Evolutionary conservation across 2,888 invertebrate species (phyloP).

Genomic region (Melipona beecheii): DNA sequence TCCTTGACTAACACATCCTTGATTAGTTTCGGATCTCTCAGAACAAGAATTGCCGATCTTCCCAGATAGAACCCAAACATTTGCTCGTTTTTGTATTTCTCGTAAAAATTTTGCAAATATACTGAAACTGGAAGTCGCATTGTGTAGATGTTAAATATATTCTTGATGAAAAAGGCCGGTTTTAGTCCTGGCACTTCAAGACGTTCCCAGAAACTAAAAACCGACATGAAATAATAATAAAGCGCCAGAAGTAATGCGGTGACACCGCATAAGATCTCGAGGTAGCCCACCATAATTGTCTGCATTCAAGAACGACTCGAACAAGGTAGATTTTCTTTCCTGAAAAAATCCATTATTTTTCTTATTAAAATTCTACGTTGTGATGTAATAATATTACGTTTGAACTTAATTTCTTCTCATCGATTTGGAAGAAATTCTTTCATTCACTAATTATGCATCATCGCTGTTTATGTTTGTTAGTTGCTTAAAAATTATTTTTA

Average conservation of each 20-base stretch:
- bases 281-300: slow-evolving; percentile 54
- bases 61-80: slow-evolving; percentile 78
- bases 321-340: too few species aligned
- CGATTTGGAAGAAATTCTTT: too few species aligned
- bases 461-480: too few species aligned
- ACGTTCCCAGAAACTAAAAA: slow-evolving; percentile 82
- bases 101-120: slow-evolving; percentile 54
- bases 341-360: background rate
- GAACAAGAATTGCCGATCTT: background rate
- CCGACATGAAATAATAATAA: slow-evolving; percentile 75
- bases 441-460: too few species aligned
- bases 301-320: background rate
- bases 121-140: slow-evolving; percentile 23
- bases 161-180: slow-evolving; percentile 81
- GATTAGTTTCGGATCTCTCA: slow-evolving; percentile 19
- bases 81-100: slow-evolving; percentile 59
- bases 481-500: too few species aligned
- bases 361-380: background rate
- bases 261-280: slow-evolving; percentile 82
- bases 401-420: too few species aligned
- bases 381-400: too few species aligned
- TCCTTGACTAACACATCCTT: slow-evolving; percentile 25
- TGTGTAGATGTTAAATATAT: slow-evolving; percentile 71
- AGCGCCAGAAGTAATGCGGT: slow-evolving; percentile 61
- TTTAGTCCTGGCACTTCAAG: slow-evolving; percentile 81